A percentile compares a stretch with the other conserved stretches of the same genome.
These are phyloP conservation scores for Pteria penguin DNA, from an alignment of 2,888 invertebrate species.

Conservation along the genomic window DNA sequence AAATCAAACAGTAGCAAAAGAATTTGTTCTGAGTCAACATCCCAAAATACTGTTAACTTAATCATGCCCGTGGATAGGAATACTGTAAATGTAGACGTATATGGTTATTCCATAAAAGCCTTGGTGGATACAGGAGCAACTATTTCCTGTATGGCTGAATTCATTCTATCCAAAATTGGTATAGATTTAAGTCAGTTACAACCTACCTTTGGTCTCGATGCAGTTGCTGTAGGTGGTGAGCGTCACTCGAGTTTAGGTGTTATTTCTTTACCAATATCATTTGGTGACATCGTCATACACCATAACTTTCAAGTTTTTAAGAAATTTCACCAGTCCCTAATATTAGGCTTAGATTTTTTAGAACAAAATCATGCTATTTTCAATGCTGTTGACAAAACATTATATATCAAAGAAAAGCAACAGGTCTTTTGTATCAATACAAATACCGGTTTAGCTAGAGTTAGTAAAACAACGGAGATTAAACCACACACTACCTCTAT, in stretches of 20 bases:
- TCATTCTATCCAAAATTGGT: neutral
- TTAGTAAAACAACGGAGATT: neutral
- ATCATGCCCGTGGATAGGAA: constrained; percentile 9
- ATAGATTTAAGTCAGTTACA: neutral
- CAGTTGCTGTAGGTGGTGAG: no score
- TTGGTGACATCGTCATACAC: no score
- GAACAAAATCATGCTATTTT: neutral
- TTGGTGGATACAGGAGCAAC: constrained; percentile 21
- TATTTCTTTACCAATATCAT: neutral
- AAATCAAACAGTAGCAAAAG: neutral
- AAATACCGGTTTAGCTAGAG: neutral
- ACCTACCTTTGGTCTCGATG: neutral
- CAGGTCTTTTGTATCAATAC: neutral
- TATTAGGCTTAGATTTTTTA: neutral
- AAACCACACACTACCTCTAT: neutral
- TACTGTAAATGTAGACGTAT: constrained; percentile 12
- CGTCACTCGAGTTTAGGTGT: neutral
- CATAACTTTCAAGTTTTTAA: no score
- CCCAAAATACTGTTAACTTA: constrained; percentile 4
- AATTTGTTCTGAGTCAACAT: neutral
- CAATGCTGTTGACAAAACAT: neutral
- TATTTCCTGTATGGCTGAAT: constrained; percentile 15
- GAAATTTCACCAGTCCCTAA: neutral
- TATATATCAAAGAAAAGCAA: neutral
- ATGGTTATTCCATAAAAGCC: constrained; percentile 13